A percentile compares a stretch with the other conserved stretches of the same genome.
These are phyloP conservation scores for Drosophila pseudoananassae DNA, from an alignment of 1,140 invertebrate species.

Conservation along the genomic window DNA sequence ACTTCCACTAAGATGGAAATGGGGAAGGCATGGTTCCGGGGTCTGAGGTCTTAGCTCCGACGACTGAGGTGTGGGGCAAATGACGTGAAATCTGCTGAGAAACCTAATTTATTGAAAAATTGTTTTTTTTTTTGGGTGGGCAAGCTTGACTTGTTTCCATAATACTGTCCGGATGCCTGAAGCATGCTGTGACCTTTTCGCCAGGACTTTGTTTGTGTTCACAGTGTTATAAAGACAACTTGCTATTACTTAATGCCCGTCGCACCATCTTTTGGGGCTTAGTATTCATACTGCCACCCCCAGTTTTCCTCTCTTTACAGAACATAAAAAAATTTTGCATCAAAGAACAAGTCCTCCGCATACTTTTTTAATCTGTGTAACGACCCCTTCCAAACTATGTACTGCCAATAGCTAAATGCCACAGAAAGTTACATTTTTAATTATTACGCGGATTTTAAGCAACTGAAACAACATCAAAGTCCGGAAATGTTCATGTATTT, in stretches of 20 bases:
- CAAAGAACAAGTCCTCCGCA: constrained; percentile 71
- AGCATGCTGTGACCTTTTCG: constrained; percentile 76
- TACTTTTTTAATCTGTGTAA: constrained; percentile 4
- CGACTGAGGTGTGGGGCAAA: constrained; percentile 44
- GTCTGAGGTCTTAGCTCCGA: background rate
- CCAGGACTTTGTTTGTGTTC: constrained; percentile 71
- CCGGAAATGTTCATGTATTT: no score
- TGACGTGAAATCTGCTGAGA: constrained; percentile 74
- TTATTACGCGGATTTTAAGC: no score
- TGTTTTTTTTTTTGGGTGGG: constrained; percentile 66
- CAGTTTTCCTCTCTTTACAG: background rate
- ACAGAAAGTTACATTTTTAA: background rate
- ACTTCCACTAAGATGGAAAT: constrained; percentile 44
- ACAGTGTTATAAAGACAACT: constrained; percentile 81
- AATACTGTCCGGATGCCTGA: constrained; percentile 14
- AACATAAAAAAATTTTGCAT: constrained; percentile 52
- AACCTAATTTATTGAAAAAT: constrained; percentile 83
- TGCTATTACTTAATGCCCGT: constrained; percentile 79
- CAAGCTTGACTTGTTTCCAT: constrained; percentile 38
- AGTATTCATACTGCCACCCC: background rate
- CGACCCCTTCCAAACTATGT: background rate
- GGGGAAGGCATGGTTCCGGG: background rate
- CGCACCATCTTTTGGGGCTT: constrained; percentile 43
- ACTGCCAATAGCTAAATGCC: constrained; percentile 41
- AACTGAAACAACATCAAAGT: no score